Conservation (phyloP, 2,113 vertebrate genomes). For the Leucoraja erinaceus region DNA sequence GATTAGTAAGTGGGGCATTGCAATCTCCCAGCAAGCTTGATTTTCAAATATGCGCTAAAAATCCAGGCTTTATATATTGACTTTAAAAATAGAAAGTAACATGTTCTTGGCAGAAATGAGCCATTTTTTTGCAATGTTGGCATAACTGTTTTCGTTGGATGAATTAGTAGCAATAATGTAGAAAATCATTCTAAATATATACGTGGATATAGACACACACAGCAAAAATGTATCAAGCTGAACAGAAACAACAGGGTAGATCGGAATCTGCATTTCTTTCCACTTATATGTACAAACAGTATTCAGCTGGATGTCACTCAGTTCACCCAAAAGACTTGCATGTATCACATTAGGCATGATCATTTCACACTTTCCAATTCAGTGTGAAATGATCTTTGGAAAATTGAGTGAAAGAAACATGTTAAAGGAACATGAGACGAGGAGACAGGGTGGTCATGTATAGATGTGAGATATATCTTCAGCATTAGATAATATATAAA, state of each 20-base stretch:
- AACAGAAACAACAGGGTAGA: conserved; percentile 14
- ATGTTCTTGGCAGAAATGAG: conserved; percentile 6
- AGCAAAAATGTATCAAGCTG: not conserved
- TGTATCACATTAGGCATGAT: not conserved
- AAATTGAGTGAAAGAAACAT: not conserved
- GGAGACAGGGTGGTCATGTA: not conserved
- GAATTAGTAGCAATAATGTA: conserved; percentile 14
- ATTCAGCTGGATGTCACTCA: not conserved
- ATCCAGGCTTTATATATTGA: conserved; percentile 24
- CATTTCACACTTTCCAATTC: not conserved
- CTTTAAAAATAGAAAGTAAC: conserved; percentile 36
- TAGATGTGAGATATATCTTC: not conserved
- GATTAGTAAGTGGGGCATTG: not conserved
- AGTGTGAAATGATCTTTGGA: not conserved
- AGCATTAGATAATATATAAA: not conserved
- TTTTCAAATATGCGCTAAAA: conserved; percentile 14
- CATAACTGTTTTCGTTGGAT: conserved; percentile 33
- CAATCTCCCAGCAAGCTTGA: conserved; percentile 16
- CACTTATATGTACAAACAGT: not conserved
- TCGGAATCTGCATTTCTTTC: not conserved
- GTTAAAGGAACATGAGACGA: conserved; percentile 21
- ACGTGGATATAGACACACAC: conserved; percentile 19
- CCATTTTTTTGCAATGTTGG: conserved; percentile 23
- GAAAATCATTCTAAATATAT: conserved; percentile 30
- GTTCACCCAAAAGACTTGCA: not conserved